These are phyloP conservation scores for Bombus superbus DNA, from an alignment of 1,140 invertebrate genomes.

Conservation along the genomic window DNA sequence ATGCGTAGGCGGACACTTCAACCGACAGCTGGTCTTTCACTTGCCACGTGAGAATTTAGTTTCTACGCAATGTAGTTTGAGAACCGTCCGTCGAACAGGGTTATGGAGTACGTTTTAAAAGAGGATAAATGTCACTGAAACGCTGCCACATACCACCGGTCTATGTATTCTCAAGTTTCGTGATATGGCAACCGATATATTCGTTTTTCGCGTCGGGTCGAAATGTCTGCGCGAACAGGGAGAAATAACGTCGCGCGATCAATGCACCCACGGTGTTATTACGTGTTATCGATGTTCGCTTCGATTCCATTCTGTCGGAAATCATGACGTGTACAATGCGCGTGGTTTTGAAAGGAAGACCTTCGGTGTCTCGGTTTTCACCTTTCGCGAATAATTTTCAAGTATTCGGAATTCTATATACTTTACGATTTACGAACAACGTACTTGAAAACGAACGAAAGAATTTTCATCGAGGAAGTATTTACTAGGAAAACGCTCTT, in stretches of 20 bases:
- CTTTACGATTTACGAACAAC: no score
- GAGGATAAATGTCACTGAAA: constrained; percentile 50
- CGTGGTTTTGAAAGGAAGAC: background rate
- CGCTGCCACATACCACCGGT: background rate
- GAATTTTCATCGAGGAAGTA: background rate
- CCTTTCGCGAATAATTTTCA: background rate
- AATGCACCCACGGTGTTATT: background rate
- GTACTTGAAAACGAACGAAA: background rate
- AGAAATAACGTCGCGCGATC: background rate
- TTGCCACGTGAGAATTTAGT: constrained; percentile 64
- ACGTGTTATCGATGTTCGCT: background rate
- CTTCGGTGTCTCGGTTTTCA: background rate
- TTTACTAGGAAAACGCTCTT: background rate
- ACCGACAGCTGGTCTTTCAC: constrained; percentile 57
- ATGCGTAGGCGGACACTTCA: constrained; percentile 62
- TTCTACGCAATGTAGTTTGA: constrained; percentile 54
- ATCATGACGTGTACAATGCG: background rate
- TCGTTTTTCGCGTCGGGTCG: background rate
- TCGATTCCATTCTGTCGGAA: background rate
- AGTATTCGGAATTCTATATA: no score
- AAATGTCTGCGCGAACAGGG: background rate
- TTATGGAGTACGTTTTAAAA: constrained; percentile 33
- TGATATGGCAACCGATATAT: constrained; percentile 19
- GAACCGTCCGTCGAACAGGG: constrained; percentile 24
- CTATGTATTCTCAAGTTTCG: constrained; percentile 42